phyloP scores from a whole-genome alignment of 2,113 vertebrate genomes.

The Myotis yumanensis region DNA sequence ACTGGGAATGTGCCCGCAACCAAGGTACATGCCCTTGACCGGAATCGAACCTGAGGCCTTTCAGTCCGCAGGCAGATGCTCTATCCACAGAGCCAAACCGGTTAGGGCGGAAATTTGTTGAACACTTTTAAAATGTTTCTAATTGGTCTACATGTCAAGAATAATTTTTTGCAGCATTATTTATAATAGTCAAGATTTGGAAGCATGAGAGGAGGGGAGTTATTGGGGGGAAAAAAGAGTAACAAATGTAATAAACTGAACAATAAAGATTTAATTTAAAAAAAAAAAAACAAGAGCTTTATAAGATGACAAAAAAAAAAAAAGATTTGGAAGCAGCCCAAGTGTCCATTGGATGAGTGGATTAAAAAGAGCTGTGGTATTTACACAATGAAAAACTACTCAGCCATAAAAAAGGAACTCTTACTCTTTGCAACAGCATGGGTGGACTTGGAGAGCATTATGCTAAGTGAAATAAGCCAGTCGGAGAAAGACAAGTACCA shows the following conservation, averaged over 20 bases:
- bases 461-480: background rate
- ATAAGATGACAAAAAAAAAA: no score
- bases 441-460: background rate
- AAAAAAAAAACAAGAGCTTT: no score
- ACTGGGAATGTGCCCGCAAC: no score
- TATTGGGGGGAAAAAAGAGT: no score
- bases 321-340: no score
- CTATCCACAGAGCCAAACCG: no score
- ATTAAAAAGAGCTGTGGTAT: background rate
- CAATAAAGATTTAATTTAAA: no score
- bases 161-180: background rate
- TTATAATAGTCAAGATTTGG: background rate
- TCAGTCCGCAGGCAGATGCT: no score
- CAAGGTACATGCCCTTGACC: no score
- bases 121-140: conserved; percentile 13
- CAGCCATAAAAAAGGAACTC: background rate
- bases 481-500: background rate
- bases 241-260: no score
- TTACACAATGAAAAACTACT: background rate
- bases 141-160: background rate
- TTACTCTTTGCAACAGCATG: background rate
- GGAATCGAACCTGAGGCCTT: no score
- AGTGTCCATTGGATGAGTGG: background rate
- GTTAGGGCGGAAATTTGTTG: background rate
- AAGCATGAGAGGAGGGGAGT: no score